Percentiles rank a stretch among this genome's conserved stretches.
These are phyloP conservation scores for Heliconius cydno DNA, from an alignment of 2,888 invertebrate genomes.

Conservation along the genomic window DNA sequence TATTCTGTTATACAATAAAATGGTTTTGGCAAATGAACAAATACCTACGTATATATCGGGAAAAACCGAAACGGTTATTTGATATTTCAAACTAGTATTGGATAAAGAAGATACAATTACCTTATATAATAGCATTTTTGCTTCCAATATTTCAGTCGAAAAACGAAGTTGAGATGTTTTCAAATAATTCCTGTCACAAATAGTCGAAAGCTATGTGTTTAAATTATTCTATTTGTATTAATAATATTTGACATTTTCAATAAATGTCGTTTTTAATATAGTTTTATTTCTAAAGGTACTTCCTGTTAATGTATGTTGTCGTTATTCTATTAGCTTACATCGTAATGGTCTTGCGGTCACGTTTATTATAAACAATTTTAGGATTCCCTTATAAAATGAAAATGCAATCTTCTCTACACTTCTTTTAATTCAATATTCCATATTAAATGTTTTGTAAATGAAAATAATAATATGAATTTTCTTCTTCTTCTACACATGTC, in stretches of 20 bases:
- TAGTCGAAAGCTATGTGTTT: neutral
- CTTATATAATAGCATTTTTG: slow-evolving; percentile 18
- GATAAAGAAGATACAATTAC: slow-evolving; percentile 9
- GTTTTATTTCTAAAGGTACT: neutral
- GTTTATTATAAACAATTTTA: neutral
- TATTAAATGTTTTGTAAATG: neutral
- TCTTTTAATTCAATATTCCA: neutral
- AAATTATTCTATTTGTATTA: neutral
- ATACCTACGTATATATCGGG: neutral
- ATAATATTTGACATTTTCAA: neutral
- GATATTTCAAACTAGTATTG: slow-evolving; percentile 19
- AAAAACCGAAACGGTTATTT: slow-evolving; percentile 10
- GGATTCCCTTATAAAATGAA: neutral
- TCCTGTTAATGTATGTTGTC: neutral
- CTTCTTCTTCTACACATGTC: too few relatives aligned
- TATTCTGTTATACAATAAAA: neutral
- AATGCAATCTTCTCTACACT: neutral
- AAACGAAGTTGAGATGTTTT: neutral
- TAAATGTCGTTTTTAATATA: too few relatives aligned
- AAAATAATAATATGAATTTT: neutral
- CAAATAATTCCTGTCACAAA: neutral
- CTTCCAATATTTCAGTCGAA: neutral
- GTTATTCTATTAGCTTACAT: neutral
- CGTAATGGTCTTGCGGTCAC: neutral
- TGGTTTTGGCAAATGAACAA: slow-evolving; percentile 19